Conservation (phyloP, 2,113 vertebrate species). For the Cairina moschata region DNA sequence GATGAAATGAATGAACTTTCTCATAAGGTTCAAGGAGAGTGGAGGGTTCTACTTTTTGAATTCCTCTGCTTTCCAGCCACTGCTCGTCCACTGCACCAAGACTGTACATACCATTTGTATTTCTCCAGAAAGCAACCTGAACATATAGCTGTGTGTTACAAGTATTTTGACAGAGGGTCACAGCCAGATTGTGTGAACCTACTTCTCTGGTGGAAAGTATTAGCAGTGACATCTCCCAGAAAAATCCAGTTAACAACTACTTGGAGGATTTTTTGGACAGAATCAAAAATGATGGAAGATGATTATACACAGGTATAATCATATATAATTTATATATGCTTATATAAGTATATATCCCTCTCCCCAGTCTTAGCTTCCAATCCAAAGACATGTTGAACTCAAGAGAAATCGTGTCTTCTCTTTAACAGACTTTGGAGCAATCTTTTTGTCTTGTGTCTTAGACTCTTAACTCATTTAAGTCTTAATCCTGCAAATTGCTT, state of each 20-base stretch:
- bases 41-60: neutral
- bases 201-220: neutral
- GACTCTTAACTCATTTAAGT: neutral
- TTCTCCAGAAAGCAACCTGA: neutral
- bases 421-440: neutral
- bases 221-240: neutral
- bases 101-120: neutral
- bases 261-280: neutral
- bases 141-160: neutral
- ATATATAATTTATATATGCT: rapidly evolving
- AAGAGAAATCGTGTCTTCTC: neutral
- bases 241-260: neutral
- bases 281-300: too few species aligned
- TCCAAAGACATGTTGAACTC: neutral
- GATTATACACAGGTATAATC: neutral
- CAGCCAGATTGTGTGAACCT: neutral
- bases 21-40: rapidly evolving
- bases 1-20: neutral
- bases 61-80: neutral
- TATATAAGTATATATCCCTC: neutral
- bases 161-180: neutral
- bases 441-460: neutral
- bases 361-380: neutral
- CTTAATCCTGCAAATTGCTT: neutral
- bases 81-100: neutral